A percentile compares a stretch with the other conserved stretches of the same genome.
These are phyloP conservation scores for Aurelia aurita DNA, from an alignment of 30 jellyfish, hydroid and myxozoan species.

Conservation along the genomic window DNA sequence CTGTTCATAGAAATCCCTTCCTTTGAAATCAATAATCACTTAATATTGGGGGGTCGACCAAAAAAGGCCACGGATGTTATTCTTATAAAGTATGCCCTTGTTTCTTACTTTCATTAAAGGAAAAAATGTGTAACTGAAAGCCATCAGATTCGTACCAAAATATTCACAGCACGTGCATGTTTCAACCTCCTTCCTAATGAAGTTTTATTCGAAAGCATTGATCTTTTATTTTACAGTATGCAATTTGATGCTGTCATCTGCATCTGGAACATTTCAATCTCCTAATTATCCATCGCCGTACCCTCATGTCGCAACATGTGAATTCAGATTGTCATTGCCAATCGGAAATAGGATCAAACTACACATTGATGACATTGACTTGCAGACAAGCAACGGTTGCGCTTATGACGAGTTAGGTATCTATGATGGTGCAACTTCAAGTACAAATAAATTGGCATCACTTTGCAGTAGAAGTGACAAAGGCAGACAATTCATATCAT, in stretches of 20 bases:
- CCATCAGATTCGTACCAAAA: too few relatives aligned
- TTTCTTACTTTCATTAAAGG: too few relatives aligned
- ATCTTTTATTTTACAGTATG: not conserved
- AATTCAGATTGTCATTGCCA: not conserved
- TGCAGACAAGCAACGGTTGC: not conserved
- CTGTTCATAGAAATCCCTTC: too few relatives aligned
- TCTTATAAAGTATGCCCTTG: too few relatives aligned
- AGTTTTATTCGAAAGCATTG: too few relatives aligned
- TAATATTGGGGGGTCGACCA: too few relatives aligned
- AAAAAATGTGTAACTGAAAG: too few relatives aligned
- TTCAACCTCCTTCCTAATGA: too few relatives aligned
- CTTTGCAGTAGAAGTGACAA: not conserved
- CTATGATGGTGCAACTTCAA: not conserved
- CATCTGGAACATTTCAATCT: not conserved
- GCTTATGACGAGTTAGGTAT: not conserved
- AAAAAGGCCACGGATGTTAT: too few relatives aligned
- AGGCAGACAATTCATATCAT: not conserved
- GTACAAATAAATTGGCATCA: not conserved
- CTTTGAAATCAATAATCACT: too few relatives aligned
- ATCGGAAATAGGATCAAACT: not conserved
- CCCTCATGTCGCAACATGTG: not conserved
- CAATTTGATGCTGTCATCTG: not conserved
- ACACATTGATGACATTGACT: not conserved
- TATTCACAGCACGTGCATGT: too few relatives aligned
- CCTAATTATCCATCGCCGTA: not conserved